Percentiles rank a stretch among this genome's conserved stretches.
Conservation (phyloP, 2,888 invertebrate species). For the Heliconius ismenius region DNA sequence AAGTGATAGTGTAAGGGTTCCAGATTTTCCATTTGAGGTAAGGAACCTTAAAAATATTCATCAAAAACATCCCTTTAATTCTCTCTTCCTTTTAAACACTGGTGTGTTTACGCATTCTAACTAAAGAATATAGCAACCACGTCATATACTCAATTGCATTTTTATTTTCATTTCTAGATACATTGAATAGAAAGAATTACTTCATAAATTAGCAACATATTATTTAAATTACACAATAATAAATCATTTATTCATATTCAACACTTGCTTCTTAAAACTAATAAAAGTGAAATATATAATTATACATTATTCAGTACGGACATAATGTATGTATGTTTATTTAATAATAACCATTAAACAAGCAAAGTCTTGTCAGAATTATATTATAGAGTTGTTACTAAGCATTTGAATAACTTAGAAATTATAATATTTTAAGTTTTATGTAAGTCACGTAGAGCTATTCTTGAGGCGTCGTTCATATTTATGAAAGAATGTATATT, state of each 20-base stretch:
- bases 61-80: too few relatives aligned
- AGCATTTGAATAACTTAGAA: conserved; percentile 11
- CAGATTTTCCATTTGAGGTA: too few relatives aligned
- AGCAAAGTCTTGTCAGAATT: background rate
- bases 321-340: conserved; percentile 19
- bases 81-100: too few relatives aligned
- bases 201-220: background rate
- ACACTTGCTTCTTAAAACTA: conserved; percentile 1
- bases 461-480: background rate
- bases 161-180: too few relatives aligned
- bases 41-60: too few relatives aligned
- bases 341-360: conserved; percentile 22
- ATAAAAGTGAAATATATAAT: conserved; percentile 4
- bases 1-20: too few relatives aligned
- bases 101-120: too few relatives aligned
- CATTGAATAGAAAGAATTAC: too few relatives aligned
- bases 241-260: conserved; percentile 11
- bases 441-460: conserved; percentile 6
- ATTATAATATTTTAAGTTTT: conserved; percentile 1
- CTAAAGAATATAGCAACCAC: too few relatives aligned
- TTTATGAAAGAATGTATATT: background rate
- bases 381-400: conserved; percentile 10
- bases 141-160: too few relatives aligned
- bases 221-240: conserved; percentile 1
- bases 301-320: conserved; percentile 1